Base-by-base conservation (phyloP, 1,140 invertebrate genomes). In the Mercenaria mercenaria region DNA sequence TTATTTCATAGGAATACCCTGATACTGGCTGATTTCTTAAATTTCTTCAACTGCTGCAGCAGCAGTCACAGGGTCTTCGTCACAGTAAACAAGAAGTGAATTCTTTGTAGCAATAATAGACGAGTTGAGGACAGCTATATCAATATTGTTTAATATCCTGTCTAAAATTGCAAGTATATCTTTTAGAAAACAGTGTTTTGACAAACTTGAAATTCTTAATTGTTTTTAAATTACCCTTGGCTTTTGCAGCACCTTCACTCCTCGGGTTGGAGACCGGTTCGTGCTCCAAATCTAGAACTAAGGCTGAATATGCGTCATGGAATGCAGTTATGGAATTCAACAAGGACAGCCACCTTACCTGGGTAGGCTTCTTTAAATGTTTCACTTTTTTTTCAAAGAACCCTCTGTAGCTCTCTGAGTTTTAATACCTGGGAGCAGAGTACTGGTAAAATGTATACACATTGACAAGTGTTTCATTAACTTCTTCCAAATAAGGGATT, bases 141-240 rank as follows among this genome's bases (percentile, higher is more conserved):
- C 69, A 20, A 74, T 23, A 32, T 20, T 10, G 29, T 47, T 47
- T 10, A 15, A 32, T 20, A 69, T 34, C 23, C 67, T 69, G 29
- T 69, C n/a, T 32, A 69, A n/a, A 11, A 20, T n/a, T 69, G 10
- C 11, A 11, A 69, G 37, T 2, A 69, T 34, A 34, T 69, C 67
- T n/a, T n/a, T 34, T 11, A 69, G 67, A 69, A 69, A 20, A n/a
- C 18, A 69, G 67, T 32, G 29, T 26, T 32, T 10, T 3, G 2
- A 69, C 29, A 69, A 69, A 69, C 29, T 69, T 69, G 52, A 56
- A 56, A 69, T 69, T 69, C 29, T 69, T 69, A 32, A 69, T 69
- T 26, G 11, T 69, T 69, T 69, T 69, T 23, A 69, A 69, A n/a
- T 32, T 69, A n/a, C 67, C 67, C 29, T n/a, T 69, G 29, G 67